Base-by-base conservation (phyloP, 2,888 invertebrate genomes). In the Andrena dorsata region DNA sequence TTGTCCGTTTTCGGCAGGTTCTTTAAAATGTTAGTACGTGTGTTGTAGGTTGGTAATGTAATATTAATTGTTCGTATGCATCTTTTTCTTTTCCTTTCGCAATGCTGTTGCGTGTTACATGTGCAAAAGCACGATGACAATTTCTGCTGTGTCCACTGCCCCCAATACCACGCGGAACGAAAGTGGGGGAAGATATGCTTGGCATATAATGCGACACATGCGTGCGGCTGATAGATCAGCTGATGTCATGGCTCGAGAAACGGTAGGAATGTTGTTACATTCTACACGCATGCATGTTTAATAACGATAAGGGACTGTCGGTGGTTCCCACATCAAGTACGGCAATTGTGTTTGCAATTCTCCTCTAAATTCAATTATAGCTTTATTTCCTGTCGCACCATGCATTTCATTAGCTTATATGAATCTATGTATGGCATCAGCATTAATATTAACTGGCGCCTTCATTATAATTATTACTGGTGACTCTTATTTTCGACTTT, bases 171-270 rank as follows among this genome's bases (percentile, higher is more conserved):
- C 28, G 30, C 20, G 13, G 20, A 72, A 64, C 35, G 20, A 28
- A 4, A 73, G 41, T 65, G 16, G 20, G 13, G 16, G 47, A 71
- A 70, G 8, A 10, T 20, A 61, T 63, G 32, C 56, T 70, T 23
- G 23, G 32, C 47, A 30, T 1, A 10, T n/a, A 28, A 61, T 28
- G 23, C 8, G 28, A 26, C 60, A 63, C 26, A 49, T 20, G 28
- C 51, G 1, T 47, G 56, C 61, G 26, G 47, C 35, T 80, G 79
- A 65, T 77, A 49, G 58, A 82, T 83, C 85, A 86, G 84, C 80
- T 76, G 82, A 66, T 80, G 71, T 73, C 75, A 64, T 32, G 32
- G 77, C 77, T 35, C 13, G 41, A 72, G 61, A 51, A 77, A 66
- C 58, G 71, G 53, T 72, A 79, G 51, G 65, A 70, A 70, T 70